Evolutionary conservation across 2,113 vertebrate genomes (phyloP), one percentile per base, ranked within the genome.

Genomic region (Bostrychus sinensis): DNA sequence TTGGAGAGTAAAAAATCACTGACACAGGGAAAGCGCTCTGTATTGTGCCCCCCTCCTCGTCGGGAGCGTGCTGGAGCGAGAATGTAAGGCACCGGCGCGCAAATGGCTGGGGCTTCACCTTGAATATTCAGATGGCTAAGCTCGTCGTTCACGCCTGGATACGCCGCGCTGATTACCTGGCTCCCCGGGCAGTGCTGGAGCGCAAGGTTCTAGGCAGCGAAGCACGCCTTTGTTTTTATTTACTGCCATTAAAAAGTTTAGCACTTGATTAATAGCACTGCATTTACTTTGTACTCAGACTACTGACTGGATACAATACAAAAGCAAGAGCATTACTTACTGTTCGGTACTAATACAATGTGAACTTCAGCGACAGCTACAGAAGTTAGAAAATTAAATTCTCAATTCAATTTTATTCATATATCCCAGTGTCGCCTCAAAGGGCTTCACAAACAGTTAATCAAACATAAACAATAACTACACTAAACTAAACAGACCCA

Each of bases 1-100:
- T 81, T 94, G 93, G 93, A 94, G 72, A 94, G 95, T 94, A 95
- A 94, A 96, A 97, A 94, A 94, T 93, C 92, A 95, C 95, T 95
- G 94, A 96, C 94, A 95, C 93, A 94, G 95, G 94, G 93, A 95
- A 95, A 94, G 92, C 93, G 94, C 93, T 94, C 92, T 93, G 93
- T 93, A 95, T 93, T 92, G 92, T 91, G 89, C 91, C 93, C 92
- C 90, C 41, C 39, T 20, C 68, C 91, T 94, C 94, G 93, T 95
- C 93, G 87, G 93, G 45, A 94, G 93, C 93, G 93, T 91, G 94
- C 91, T 94, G 93, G 94, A 95, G 94, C 94, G 81, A 94, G 89
- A 90, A 93, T 93, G 95, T 94, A 93, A 95, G 94, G 95, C 94
- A 93, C 94, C 94, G 11, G 11, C 32, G 94, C 94, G 94, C 93